phyloP scores from a whole-genome alignment of 2,113 vertebrate species.

The Sinocyclocheilus grahami region DNA sequence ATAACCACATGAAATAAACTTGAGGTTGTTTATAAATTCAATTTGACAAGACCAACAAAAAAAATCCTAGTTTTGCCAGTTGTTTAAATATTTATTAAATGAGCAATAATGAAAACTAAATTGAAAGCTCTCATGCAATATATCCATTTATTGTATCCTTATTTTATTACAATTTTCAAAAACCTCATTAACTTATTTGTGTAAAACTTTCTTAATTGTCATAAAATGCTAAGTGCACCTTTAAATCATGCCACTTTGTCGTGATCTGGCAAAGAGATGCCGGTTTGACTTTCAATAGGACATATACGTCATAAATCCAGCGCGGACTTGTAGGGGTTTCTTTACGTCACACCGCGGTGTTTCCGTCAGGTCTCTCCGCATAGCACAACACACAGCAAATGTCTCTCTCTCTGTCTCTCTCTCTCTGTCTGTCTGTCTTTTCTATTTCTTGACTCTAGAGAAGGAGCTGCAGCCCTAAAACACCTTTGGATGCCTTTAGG shows the following conservation, averaged over 20 bases:
- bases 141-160: too few relatives aligned
- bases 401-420: neutral
- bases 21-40: neutral
- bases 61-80: too few relatives aligned
- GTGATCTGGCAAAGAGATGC: neutral
- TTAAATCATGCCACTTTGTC: neutral
- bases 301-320: neutral
- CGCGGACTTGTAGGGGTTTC: neutral
- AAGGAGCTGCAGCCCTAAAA: constrained; percentile 62
- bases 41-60: neutral
- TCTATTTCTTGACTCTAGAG: constrained; percentile 74
- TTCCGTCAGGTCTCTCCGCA: constrained; percentile 57
- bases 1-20: neutral
- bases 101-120: too few relatives aligned
- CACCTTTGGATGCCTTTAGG: constrained; percentile 58
- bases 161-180: neutral
- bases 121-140: too few relatives aligned
- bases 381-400: neutral
- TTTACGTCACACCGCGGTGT: constrained; percentile 44
- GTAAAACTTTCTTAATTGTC: neutral
- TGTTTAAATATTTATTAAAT: too few relatives aligned
- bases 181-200: neutral
- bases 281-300: constrained; percentile 8
- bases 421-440: constrained; percentile 48
- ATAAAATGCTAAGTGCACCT: neutral